Evolutionary conservation across 1,140 invertebrate species (phyloP).

Genomic region (Brachionus asplanchnoidis): DNA sequence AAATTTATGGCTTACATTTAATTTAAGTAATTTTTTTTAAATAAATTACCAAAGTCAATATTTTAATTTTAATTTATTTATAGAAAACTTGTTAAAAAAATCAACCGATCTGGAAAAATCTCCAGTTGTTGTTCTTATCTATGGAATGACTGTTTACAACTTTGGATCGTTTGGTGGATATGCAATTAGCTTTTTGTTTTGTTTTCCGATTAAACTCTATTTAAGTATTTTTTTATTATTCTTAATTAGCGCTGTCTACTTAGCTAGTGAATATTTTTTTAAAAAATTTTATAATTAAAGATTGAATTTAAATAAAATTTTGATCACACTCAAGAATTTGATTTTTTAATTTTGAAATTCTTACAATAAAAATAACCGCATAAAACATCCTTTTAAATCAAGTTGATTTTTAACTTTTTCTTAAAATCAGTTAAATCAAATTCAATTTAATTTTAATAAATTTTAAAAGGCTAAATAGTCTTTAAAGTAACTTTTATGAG

Average conservation of each 20-base stretch:
- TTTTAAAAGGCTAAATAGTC: too few species aligned
- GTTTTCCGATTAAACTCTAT: not conserved
- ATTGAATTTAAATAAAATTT: not conserved
- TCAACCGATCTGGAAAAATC: conserved; percentile 7
- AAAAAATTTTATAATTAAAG: not conserved
- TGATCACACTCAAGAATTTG: not conserved
- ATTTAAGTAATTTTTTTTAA: not conserved
- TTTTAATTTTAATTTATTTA: not conserved
- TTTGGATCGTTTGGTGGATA: not conserved
- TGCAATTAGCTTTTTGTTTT: not conserved
- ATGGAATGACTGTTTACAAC: not conserved
- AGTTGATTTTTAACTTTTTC: too few species aligned
- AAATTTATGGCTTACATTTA: not conserved
- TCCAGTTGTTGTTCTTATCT: not conserved
- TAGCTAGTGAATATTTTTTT: not conserved
- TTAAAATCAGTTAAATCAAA: too few species aligned
- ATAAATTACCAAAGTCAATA: not conserved
- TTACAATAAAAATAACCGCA: too few species aligned
- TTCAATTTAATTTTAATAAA: too few species aligned
- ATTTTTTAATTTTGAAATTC: not conserved
- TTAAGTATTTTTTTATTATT: not conserved
- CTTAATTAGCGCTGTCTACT: not conserved
- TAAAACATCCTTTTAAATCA: too few species aligned
- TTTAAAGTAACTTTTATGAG: too few species aligned
- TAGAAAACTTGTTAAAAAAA: conserved; percentile 5